Conservation (phyloP, 2,113 vertebrate genomes). For the Odocoileus virginianus region DNA sequence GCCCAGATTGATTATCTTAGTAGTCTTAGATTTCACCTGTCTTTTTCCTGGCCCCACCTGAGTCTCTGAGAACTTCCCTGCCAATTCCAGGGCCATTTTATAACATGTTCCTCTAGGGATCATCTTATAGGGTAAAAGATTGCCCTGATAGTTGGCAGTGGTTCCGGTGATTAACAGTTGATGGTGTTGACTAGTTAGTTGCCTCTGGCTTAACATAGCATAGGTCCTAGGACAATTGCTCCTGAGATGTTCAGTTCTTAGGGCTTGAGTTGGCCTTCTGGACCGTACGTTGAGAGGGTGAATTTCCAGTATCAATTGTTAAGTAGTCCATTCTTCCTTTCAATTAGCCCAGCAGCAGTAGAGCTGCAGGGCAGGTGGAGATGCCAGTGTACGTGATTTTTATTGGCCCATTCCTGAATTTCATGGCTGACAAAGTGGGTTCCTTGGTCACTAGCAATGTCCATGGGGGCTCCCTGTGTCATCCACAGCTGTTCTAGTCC, state of each 20-base stretch:
- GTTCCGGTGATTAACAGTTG: background rate
- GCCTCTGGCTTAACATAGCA: background rate
- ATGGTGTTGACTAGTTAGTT: background rate
- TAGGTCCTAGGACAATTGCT: background rate
- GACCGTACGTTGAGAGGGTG: background rate
- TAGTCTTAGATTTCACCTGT: background rate
- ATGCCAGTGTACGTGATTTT: background rate
- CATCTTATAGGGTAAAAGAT: background rate
- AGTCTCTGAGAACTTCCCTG: background rate
- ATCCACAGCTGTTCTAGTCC: background rate
- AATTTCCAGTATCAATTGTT: background rate
- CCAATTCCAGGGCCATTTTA: background rate
- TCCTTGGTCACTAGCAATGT: background rate
- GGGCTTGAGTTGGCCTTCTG: background rate
- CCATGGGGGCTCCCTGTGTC: background rate
- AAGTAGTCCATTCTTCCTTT: background rate
- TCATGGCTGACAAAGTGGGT: background rate
- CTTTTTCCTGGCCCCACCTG: background rate
- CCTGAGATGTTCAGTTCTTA: background rate
- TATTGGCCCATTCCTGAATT: background rate
- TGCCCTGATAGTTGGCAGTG: background rate
- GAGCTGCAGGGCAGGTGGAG: background rate
- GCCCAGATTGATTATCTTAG: background rate
- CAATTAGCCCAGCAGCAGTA: background rate
- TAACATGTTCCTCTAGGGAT: background rate